phyloP scores from a whole-genome alignment of 1,140 invertebrate genomes.

The Drosophila ambigua region DNA sequence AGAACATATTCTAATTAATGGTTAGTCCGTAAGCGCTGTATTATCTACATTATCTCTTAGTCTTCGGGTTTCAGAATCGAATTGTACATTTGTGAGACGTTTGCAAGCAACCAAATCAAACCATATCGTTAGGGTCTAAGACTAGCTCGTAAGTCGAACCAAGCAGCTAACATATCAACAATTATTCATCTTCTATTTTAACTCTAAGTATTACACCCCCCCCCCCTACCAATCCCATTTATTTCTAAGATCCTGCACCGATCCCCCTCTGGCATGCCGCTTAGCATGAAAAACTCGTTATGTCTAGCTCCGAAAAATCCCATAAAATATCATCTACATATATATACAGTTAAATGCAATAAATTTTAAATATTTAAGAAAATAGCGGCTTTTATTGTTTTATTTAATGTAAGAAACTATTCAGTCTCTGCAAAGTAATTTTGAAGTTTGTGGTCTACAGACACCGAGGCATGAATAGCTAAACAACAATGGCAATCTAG shows the following conservation, averaged over 20 bases:
- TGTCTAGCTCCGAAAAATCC: slow-evolving; percentile 14
- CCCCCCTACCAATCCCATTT: slow-evolving; percentile 16
- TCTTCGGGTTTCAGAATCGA: slow-evolving; percentile 48
- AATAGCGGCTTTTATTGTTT: slow-evolving; percentile 2
- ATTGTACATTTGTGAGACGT: slow-evolving; percentile 66
- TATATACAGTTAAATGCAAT: slow-evolving; percentile 53
- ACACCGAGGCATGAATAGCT: too few species aligned
- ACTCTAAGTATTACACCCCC: slow-evolving; percentile 20
- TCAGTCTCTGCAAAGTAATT: too few species aligned
- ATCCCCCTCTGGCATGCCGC: slow-evolving; percentile 41
- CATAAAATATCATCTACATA: slow-evolving; percentile 11
- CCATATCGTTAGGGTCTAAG: slow-evolving; percentile 64
- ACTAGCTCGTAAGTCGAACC: slow-evolving; percentile 33
- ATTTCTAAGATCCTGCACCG: slow-evolving; percentile 33
- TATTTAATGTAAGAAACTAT: too few species aligned
- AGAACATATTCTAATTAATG: slow-evolving; percentile 31
- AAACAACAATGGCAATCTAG: too few species aligned
- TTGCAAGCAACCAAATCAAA: slow-evolving; percentile 74
- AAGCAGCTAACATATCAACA: slow-evolving; percentile 33
- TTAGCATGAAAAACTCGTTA: slow-evolving; percentile 65
- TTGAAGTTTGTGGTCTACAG: too few species aligned
- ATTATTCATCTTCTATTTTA: slow-evolving; percentile 7
- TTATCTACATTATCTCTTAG: slow-evolving; percentile 48
- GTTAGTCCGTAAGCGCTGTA: neutral
- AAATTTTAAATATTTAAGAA: slow-evolving; percentile 53